Evolutionary conservation across 2,797 vertebrate species (phyloP), one percentile per base, ranked within the genome.

Genomic region (Oophaga sylvatica): DNA sequence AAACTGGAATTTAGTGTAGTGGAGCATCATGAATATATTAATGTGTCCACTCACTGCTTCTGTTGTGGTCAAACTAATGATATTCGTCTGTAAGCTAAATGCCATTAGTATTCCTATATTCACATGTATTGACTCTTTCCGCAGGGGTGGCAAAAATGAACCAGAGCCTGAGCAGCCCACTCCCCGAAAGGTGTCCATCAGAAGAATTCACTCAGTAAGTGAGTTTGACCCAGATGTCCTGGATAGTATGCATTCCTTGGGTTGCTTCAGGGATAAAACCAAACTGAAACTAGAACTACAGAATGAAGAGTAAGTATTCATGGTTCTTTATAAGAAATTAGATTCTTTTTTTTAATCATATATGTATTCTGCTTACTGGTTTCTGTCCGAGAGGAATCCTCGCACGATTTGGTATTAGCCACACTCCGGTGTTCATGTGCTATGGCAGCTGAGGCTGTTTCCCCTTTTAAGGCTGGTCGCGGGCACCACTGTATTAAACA

Each of bases 211-310:
- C 83, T 97, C 97, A 35, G 95, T 97, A 78, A 96, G 96, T 29
- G 97, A 98, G 91, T 95, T 98, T 94, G 97, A 98, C 92, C 96
- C 97, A 8, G 97, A 98, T 29, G 97, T 98, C 71, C 93, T 98
- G 92, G 97, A 98, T 92, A 97, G 96, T 94, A 98, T 98, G 97
- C 95, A 97, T 76, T 98, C 97, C 0, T 94, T 98, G 87, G 97
- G 97, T 83, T 98, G 97, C 91, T 98, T 98, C 94, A 93, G 97
- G 85, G 97, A 98, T 93, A 92, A 96, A 68, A 96, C 94, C 90
- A 96, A 97, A 87, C 95, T 98, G 83, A 97, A 97, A n/a, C 95
- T 95, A 3, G 97, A 98, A 90, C 92, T 98, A 90, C 96, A 97
- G 89, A 97, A 95, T 89, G 97, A 97, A 90, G 96, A 97, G 97